Conservation (phyloP, 2,797 vertebrate species). For the Mycteria americana region DNA sequence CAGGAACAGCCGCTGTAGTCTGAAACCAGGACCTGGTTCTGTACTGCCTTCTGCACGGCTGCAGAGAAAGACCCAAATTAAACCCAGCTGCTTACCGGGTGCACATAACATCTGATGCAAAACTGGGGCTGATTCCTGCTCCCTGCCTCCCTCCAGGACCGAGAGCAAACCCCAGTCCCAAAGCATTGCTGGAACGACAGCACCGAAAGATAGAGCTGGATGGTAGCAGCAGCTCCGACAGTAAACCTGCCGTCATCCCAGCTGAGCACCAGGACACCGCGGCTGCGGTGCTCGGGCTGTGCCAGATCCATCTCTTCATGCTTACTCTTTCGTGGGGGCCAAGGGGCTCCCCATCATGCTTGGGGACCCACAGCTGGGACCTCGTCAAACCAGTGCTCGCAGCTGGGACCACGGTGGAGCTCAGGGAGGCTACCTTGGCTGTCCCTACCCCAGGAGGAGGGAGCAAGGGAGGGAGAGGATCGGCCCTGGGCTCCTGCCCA, state of each 20-base stretch:
- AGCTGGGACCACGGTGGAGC: neutral
- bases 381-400: accelerated
- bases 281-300: neutral
- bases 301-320: neutral
- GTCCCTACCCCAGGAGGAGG: neutral
- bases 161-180: neutral
- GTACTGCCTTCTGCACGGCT: neutral
- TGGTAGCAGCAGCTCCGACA: neutral
- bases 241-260: neutral
- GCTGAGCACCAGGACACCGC: neutral
- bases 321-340: neutral
- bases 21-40: neutral
- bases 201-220: neutral
- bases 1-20: neutral
- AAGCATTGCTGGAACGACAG: accelerated
- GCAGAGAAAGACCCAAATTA: neutral
- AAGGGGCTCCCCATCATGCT: neutral
- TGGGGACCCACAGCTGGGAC: neutral
- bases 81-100: neutral
- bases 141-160: neutral
- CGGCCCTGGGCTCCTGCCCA: neutral
- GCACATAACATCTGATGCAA: neutral
- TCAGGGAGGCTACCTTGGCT: neutral
- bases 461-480: neutral
- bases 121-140: neutral